These are phyloP conservation scores for Carassius gibelio DNA, from an alignment of 2,113 vertebrate genomes.

Conservation along the genomic window DNA sequence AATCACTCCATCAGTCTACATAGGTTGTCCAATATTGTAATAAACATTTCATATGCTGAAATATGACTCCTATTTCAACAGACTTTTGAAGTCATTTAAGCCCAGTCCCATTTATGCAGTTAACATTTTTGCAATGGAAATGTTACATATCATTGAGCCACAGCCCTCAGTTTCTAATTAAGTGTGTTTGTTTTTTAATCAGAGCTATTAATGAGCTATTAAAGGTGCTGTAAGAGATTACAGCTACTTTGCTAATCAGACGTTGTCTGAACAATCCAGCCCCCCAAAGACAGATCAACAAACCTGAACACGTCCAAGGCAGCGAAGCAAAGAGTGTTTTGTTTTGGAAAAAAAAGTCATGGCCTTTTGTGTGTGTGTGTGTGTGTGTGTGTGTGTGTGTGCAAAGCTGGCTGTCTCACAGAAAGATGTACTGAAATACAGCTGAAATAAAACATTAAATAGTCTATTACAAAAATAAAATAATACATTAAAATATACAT, in stretches of 20 bases:
- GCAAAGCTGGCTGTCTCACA: neutral
- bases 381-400: neutral
- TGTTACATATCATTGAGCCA: neutral
- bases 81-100: neutral
- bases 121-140: neutral
- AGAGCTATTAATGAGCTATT: conserved; percentile 2
- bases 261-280: neutral
- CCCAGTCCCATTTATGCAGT: neutral
- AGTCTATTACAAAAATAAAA: neutral
- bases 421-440: neutral
- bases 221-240: conserved; percentile 6
- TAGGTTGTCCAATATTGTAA: neutral
- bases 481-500: neutral
- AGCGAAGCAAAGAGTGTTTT: neutral
- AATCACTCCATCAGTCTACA: neutral
- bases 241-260: neutral
- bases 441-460: neutral
- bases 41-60: neutral
- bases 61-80: neutral
- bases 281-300: neutral
- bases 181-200: neutral
- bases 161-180: neutral
- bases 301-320: neutral
- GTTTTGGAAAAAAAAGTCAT: neutral
- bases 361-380: neutral